Evolutionary conservation across 2,113 vertebrate genomes (phyloP), one percentile per base, ranked within the genome.

Genomic region (Ammospiza caudacuta): DNA sequence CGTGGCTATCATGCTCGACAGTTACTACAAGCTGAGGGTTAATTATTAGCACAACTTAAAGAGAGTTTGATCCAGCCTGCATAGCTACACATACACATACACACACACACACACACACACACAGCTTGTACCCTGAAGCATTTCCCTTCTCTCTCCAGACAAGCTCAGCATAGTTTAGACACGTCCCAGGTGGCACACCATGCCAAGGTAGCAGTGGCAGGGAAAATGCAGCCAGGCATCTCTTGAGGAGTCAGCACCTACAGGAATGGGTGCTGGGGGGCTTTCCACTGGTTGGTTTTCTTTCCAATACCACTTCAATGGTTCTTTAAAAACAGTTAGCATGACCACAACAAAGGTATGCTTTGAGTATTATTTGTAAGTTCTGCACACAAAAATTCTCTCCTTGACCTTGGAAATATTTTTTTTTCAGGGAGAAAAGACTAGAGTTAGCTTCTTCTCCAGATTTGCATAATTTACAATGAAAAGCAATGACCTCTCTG

Each of bases 41-140:
- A 97, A 96, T 95, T 89, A 95, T 96, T 93, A 96, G 77, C 92
- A 95, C 89, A 68, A 64, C 61, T 95, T 83, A 68, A 95, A 94
- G 58, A 57, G 31, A 87, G 76, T 74, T 87, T 93, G 86, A 93
- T 87, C 76, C 83, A 90, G 83, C 37, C 80, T 57, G 69, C 77
- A 55, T 31, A 83, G 68, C 51, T 83, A 55, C 43, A 85, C 31
- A 55, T 39, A 85, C 31, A 61, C 17, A 37, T 9, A 37, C 37
- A 59, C 33, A 54, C 21, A 64, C 24, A 62, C 41, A 41, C 27
- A 51, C 27, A 72, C 41, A 41, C 27, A 51, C 27, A 72, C 43
- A 73, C 17, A 87, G 41, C 49, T 25, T 17, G 69, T 51, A 43
- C 69, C 76, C 83, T 51, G 41, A 72, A 90, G 85, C 80, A 61